phyloP scores from a whole-genome alignment of 2,797 vertebrate species.

The Nasua narica region DNA sequence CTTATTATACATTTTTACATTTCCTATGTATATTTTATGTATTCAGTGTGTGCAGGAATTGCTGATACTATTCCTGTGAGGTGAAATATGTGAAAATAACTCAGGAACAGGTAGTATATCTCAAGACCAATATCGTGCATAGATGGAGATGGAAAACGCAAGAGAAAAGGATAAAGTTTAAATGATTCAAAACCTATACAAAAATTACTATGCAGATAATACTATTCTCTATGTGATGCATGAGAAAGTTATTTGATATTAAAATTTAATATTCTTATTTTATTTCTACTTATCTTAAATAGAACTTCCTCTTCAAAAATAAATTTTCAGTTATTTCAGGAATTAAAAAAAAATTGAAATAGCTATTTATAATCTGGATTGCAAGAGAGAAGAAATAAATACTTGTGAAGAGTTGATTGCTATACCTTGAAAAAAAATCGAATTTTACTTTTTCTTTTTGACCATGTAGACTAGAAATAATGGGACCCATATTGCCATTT shows the following conservation, averaged over 20 bases:
- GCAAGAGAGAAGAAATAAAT: not conserved
- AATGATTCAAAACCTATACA: slow-evolving; percentile 22
- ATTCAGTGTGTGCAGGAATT: not conserved
- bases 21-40: not conserved
- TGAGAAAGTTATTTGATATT: not conserved
- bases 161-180: slow-evolving; percentile 18
- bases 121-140: not conserved
- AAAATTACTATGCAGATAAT: not conserved
- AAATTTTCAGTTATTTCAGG: slow-evolving; percentile 21
- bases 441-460: slow-evolving; percentile 29
- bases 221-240: not conserved
- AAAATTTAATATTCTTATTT: slow-evolving; percentile 27
- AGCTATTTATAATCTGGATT: slow-evolving; percentile 41
- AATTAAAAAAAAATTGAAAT: slow-evolving; percentile 34
- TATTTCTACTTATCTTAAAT: not conserved
- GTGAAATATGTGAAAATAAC: slow-evolving; percentile 25
- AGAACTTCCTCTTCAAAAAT: slow-evolving; percentile 32
- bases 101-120: not conserved
- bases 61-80: not conserved
- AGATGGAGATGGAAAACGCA: not conserved
- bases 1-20: not conserved
- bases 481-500: not conserved
- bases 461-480: not conserved
- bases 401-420: not conserved
- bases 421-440: slow-evolving; percentile 2